These are phyloP conservation scores for Pristionchus mayeri DNA, from an alignment of 2,888 invertebrate genomes.

Conservation along the genomic window DNA sequence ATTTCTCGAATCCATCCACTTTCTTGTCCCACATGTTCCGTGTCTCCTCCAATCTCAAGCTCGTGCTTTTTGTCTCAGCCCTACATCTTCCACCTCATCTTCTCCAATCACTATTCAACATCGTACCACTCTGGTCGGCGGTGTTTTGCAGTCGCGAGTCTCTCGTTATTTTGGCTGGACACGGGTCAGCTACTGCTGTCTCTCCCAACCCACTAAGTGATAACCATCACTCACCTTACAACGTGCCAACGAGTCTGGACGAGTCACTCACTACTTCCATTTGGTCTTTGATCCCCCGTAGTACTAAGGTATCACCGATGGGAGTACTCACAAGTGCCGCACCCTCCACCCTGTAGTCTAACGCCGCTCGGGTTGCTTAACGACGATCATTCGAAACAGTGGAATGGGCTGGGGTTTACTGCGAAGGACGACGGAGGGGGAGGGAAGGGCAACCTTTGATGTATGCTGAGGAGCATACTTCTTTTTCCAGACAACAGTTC, in stretches of 20 bases:
- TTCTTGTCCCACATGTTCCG: constrained; percentile 24
- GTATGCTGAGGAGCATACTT: neutral
- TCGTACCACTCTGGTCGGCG: neutral
- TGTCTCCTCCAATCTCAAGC: neutral
- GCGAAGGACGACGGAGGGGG: neutral
- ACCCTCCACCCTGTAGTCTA: neutral
- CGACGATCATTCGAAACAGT: constrained; percentile 29
- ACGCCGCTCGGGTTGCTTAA: constrained; percentile 5
- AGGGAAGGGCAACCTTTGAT: neutral
- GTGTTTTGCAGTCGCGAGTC: neutral
- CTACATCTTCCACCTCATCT: neutral
- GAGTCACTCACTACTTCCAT: neutral
- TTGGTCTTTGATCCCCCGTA: neutral
- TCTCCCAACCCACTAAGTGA: neutral
- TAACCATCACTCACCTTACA: neutral
- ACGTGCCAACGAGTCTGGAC: neutral
- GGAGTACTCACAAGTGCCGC: neutral
- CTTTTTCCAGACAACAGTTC: no score
- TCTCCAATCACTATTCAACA: neutral
- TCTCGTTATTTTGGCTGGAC: neutral
- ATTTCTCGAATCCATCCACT: neutral
- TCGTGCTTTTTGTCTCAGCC: neutral
- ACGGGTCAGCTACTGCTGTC: neutral
- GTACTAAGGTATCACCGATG: neutral
- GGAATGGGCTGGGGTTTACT: constrained; percentile 19